These are phyloP conservation scores for Thecophora atra DNA, from an alignment of 2,888 invertebrate species.

Conservation along the genomic window DNA sequence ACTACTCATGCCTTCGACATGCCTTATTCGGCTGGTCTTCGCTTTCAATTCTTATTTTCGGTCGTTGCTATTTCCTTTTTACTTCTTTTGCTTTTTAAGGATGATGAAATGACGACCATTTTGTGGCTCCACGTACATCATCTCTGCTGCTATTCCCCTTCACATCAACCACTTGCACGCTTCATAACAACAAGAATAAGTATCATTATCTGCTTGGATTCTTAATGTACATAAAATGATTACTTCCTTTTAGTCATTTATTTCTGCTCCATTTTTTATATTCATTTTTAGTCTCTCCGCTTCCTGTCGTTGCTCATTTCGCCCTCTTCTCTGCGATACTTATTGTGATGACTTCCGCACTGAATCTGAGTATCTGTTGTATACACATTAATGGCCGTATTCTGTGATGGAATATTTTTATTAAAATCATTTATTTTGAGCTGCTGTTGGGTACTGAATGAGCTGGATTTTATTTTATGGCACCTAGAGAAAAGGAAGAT, in stretches of 20 bases:
- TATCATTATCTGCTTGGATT: neutral
- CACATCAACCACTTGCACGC: neutral
- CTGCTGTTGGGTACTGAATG: no score
- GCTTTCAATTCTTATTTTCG: neutral
- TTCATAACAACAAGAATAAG: neutral
- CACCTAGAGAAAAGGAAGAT: no score
- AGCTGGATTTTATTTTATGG: no score
- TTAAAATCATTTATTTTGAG: no score
- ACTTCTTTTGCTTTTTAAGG: neutral
- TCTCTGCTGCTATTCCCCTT: neutral
- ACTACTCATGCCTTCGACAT: neutral
- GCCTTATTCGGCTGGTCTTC: neutral
- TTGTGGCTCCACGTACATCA: neutral
- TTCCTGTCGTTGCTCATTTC: neutral
- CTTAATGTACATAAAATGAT: neutral
- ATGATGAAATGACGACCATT: neutral
- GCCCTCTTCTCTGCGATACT: neutral
- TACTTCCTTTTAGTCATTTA: neutral
- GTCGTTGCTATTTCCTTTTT: neutral
- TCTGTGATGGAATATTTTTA: no score
- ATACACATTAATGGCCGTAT: no score
- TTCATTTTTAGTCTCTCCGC: no score
- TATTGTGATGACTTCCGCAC: conserved; percentile 1
- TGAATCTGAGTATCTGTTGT: no score
- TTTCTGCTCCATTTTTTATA: neutral